These are phyloP conservation scores for Deroplatys truncata DNA, from an alignment of 2,888 invertebrate species.

Conservation along the genomic window DNA sequence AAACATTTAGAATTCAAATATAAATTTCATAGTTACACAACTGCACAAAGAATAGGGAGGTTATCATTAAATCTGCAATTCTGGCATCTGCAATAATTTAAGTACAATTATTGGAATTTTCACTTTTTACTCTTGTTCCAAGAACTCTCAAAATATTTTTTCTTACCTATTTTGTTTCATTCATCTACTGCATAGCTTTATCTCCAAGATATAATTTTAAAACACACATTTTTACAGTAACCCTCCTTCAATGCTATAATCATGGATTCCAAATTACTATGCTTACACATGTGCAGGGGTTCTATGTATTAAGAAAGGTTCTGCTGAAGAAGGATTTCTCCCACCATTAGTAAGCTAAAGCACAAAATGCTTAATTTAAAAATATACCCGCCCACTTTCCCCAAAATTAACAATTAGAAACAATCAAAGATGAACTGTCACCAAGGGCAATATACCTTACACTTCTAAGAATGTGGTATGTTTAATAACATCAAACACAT, in stretches of 20 bases:
- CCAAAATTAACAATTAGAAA: not conserved
- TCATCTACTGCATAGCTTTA: not conserved
- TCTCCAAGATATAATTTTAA: not conserved
- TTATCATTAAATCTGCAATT: not conserved
- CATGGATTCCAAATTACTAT: not conserved
- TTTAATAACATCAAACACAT: not conserved
- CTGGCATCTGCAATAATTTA: not conserved
- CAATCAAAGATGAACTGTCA: not conserved
- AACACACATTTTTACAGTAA: not conserved
- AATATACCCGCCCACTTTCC: not conserved
- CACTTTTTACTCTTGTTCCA: not conserved
- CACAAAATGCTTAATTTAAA: not conserved
- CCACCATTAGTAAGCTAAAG: not conserved
- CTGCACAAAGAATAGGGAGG: not conserved
- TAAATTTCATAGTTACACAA: not conserved
- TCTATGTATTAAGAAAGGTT: not conserved
- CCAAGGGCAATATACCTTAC: not conserved
- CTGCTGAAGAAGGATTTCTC: not conserved
- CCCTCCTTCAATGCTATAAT: no score
- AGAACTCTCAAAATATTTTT: not conserved
- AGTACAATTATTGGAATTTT: not conserved
- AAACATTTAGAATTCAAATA: not conserved
- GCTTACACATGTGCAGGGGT: not conserved
- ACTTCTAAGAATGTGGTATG: not conserved
- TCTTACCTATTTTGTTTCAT: not conserved